These are phyloP conservation scores for Drosophila aldrichi DNA, from an alignment of 2,888 invertebrate species.

Conservation along the genomic window DNA sequence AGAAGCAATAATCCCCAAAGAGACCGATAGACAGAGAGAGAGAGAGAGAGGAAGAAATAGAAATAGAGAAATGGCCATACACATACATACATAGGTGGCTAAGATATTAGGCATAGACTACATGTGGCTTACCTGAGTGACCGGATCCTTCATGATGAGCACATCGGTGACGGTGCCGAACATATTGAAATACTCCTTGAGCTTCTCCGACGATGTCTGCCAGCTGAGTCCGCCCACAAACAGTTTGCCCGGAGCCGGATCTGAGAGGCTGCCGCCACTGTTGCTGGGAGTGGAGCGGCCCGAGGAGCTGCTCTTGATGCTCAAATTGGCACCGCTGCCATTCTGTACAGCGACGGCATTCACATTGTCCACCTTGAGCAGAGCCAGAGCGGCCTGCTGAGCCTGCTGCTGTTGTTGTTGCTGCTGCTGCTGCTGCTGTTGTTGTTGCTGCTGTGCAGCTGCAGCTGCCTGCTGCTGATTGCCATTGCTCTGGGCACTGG, in stretches of 20 bases:
- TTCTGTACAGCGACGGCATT: conserved; percentile 59
- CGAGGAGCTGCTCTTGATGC: conserved; percentile 88
- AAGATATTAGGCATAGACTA: conserved; percentile 52
- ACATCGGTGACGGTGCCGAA: conserved; percentile 96
- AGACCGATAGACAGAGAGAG: conserved; percentile 3
- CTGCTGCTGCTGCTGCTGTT: conserved; percentile 25
- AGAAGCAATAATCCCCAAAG: conserved; percentile 13
- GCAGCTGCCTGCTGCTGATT: conserved; percentile 67
- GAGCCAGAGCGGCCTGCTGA: conserved; percentile 69
- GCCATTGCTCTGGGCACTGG: conserved; percentile 42
- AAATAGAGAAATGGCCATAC: conserved; percentile 22
- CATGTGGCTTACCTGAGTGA: conserved; percentile 91
- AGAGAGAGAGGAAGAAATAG: conserved; percentile 13
- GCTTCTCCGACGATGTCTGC: conserved; percentile 96
- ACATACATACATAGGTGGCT: conserved; percentile 19
- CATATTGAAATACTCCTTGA: conserved; percentile 96
- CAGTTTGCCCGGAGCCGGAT: conserved; percentile 93
- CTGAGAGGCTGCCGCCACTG: conserved; percentile 86
- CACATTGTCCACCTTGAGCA: conserved; percentile 65
- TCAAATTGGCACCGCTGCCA: conserved; percentile 55
- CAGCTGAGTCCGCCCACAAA: conserved; percentile 97
- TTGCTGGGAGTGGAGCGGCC: conserved; percentile 91
- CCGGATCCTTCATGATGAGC: conserved; percentile 97
- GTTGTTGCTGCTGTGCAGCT: conserved; percentile 73
- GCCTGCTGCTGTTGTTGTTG: conserved; percentile 58